Base-by-base conservation (phyloP, 2,797 vertebrate species). In the Hafferia zeledoni region DNA sequence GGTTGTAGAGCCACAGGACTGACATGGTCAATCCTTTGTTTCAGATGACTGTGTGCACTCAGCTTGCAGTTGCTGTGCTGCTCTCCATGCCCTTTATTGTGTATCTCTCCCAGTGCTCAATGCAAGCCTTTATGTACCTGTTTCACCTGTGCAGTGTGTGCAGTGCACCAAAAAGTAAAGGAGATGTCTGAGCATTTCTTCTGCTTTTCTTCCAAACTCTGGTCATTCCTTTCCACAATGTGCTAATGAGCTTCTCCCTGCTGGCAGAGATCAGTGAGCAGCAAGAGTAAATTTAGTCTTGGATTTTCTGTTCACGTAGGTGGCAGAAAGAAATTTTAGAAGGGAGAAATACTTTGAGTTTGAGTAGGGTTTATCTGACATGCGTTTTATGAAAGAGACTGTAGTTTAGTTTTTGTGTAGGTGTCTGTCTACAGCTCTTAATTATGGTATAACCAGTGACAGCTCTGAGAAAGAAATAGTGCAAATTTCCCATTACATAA, bases 401-500 rank as follows among this genome's bases (percentile, higher is more conserved):
- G 46, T 46, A 47, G 22, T 52, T 67, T 57, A 71, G 22, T 27
- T 96, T 96, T 89, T 76, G 49, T 57, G 43, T 50, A 39, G 47
- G 11, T 83, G 41, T 68, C 82, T 82, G 37, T 76, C 74, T 79
- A 57, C 61, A 33, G 24, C 35, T 89, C 41, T 81, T 94, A 90
- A 55, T 44, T 84, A 81, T 13, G 52, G 37, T 61, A 44, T 94
- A 92, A 86, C 3, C 19, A 65, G 30, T 68, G 86, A 65, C 53
- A 83, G n/a, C 30, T 17, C 19, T 64, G 60, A 88, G 74, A 57
- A 22, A 49, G 72, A 96, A 81, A 80, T 37, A 65, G 56, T 90
- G 81, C 89, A 76, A 72, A 59, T 84, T 94, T 97, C 92, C 68
- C 86, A 83, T 95, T 95, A 95, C 64, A 76, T 93, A 89, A 60